These are phyloP conservation scores for Rhea pennata DNA, from an alignment of 2,113 vertebrate genomes.

Conservation along the genomic window DNA sequence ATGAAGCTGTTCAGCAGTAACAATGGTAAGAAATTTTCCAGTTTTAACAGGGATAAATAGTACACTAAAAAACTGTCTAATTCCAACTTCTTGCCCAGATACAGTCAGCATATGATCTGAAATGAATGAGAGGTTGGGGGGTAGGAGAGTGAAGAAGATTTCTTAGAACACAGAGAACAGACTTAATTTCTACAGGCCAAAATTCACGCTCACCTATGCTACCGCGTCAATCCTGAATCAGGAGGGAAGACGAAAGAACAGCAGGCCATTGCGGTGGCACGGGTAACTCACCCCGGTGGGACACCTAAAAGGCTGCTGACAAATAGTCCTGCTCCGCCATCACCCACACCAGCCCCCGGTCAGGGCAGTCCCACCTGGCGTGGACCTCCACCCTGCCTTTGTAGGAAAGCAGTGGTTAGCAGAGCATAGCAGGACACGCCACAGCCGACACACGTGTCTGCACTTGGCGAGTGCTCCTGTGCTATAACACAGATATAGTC, in stretches of 20 bases:
- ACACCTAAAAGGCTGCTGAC: neutral
- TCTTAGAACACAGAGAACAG: neutral
- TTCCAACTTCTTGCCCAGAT: neutral
- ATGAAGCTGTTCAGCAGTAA: neutral
- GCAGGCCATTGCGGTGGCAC: neutral
- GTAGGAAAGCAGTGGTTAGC: neutral
- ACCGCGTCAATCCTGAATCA: neutral
- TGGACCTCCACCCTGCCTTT: fast-evolving
- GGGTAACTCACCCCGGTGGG: neutral
- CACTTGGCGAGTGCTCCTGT: neutral
- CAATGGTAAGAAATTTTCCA: neutral
- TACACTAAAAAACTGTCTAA: neutral
- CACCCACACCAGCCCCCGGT: neutral
- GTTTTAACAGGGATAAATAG: neutral
- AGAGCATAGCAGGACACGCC: neutral
- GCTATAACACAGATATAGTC: neutral
- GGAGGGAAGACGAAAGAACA: neutral
- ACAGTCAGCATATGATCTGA: neutral
- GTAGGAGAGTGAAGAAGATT: neutral
- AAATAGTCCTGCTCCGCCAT: fast-evolving
- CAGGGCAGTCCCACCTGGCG: too few species aligned
- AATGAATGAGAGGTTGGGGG: neutral
- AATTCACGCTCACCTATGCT: neutral
- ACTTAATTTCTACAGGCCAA: neutral
- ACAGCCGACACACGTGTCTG: too few species aligned